phyloP scores from a whole-genome alignment of 2,797 vertebrate species.

The Aphelocoma californica region DNA sequence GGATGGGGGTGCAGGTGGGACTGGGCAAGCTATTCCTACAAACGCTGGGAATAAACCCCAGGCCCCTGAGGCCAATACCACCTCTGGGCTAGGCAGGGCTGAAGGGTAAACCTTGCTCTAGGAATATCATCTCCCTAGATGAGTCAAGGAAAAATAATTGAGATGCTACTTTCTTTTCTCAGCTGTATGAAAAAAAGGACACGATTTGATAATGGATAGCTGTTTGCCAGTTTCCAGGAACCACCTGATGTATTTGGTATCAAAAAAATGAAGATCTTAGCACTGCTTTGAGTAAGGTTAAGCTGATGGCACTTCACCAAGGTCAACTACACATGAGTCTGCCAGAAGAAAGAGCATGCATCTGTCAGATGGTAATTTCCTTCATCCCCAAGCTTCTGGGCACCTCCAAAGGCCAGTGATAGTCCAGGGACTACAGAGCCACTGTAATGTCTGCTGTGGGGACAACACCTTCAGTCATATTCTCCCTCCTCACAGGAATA shows the following conservation, averaged over 20 bases:
- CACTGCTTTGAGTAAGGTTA: not conserved
- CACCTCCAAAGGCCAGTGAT: not conserved
- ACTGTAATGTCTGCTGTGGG: not conserved
- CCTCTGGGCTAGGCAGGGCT: not conserved
- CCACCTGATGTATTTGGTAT: not conserved
- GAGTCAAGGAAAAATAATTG: not conserved
- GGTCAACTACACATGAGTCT: not conserved
- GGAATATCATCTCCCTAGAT: not conserved
- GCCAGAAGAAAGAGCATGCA: not conserved
- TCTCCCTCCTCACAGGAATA: not conserved
- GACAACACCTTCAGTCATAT: not conserved
- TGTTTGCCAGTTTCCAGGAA: not conserved
- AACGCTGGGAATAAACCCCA: not conserved
- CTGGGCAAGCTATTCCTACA: not conserved
- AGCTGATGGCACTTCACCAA: not conserved
- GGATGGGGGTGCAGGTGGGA: too few relatives aligned
- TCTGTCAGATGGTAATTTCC: not conserved
- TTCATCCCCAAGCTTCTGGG: not conserved
- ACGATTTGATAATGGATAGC: not conserved
- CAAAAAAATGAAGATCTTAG: not conserved
- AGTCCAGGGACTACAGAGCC: not conserved
- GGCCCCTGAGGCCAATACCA: not conserved
- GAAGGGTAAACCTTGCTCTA: not conserved
- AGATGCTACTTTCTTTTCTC: not conserved
- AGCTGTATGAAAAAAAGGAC: not conserved